Conservation (phyloP, 2,797 vertebrate genomes). For the Miopithecus talapoin region DNA sequence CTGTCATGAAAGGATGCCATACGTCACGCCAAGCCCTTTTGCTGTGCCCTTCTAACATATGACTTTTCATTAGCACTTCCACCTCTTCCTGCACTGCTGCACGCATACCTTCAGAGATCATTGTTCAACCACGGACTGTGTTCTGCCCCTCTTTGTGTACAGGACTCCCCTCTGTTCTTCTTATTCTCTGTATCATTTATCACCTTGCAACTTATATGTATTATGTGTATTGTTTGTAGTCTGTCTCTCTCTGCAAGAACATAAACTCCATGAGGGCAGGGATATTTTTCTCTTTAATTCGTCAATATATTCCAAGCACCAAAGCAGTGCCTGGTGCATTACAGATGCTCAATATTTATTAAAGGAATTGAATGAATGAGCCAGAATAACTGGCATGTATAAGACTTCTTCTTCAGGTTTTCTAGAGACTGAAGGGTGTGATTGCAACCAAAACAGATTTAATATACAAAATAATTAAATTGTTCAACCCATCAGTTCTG, state of each 20-base stretch:
- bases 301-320: background rate
- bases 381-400: background rate
- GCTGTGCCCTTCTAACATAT: background rate
- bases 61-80: background rate
- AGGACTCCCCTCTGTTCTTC: background rate
- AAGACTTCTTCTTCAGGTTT: background rate
- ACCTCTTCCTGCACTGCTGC: background rate
- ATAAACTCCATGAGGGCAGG: background rate
- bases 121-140: background rate
- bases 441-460: background rate
- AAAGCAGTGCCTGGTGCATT: background rate
- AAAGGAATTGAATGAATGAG: background rate
- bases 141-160: background rate
- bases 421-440: background rate
- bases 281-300: background rate
- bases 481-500: background rate
- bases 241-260: background rate
- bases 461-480: background rate
- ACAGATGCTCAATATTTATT: background rate
- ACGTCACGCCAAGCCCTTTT: background rate
- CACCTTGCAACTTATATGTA: background rate
- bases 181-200: background rate
- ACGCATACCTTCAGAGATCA: background rate
- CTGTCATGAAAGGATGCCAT: background rate
- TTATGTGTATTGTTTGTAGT: background rate